phyloP scores from a whole-genome alignment of 2,113 vertebrate species.

The Mesocricetus auratus region DNA sequence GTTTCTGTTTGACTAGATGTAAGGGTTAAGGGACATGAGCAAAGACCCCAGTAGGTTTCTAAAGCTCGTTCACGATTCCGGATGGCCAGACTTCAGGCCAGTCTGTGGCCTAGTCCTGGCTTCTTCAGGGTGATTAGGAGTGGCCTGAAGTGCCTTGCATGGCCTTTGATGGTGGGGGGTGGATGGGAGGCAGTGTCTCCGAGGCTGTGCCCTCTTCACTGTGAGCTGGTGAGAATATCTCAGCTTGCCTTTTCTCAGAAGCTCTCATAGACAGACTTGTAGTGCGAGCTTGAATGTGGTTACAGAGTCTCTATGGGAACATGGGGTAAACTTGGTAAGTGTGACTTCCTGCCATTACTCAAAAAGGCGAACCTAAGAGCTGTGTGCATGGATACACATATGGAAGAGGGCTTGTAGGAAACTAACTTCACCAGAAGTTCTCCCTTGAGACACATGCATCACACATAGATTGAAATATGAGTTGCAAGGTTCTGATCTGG shows the following conservation, averaged over 20 bases:
- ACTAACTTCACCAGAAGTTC: background rate
- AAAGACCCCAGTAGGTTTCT: background rate
- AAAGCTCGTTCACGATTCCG: background rate
- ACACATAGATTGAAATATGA: background rate
- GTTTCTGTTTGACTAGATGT: background rate
- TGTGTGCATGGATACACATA: background rate
- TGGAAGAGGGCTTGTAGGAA: background rate
- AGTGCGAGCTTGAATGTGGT: background rate
- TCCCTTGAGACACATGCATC: background rate
- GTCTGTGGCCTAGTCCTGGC: no score
- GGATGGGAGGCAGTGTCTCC: background rate
- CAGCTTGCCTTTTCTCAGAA: constrained; percentile 59
- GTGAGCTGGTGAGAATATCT: constrained; percentile 62
- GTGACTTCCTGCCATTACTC: background rate
- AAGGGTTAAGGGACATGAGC: background rate
- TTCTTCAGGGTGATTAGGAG: background rate
- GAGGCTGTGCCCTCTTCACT: background rate
- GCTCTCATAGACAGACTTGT: background rate
- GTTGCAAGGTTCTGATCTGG: background rate
- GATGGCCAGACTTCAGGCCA: background rate
- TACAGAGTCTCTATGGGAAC: constrained; percentile 15
- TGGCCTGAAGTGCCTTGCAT: no score
- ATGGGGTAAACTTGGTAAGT: background rate
- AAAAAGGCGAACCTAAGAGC: background rate
- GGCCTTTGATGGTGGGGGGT: background rate